Conservation (phyloP, 2,888 invertebrate genomes). For the Coelinius sp. region DNA sequence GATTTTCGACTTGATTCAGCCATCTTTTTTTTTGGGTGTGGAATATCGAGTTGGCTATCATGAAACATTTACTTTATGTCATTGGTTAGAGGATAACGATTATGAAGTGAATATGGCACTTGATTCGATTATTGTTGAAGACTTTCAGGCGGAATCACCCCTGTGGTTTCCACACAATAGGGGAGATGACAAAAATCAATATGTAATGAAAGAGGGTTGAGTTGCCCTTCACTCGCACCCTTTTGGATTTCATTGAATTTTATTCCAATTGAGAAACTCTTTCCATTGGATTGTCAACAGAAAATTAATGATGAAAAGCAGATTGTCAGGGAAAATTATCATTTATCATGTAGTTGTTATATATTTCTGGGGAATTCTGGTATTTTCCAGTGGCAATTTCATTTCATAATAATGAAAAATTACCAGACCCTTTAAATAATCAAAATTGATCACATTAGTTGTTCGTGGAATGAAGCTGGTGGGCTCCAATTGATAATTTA, state of each 20-base stretch:
- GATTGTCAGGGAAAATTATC: too few relatives aligned
- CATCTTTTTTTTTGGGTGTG: too few relatives aligned
- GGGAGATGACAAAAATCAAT: neutral
- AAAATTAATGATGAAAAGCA: too few relatives aligned
- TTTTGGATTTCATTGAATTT: slow-evolving; percentile 2
- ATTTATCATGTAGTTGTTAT: too few relatives aligned
- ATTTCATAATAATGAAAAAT: neutral
- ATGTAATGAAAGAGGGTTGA: neutral
- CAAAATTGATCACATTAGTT: neutral
- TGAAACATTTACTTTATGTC: too few relatives aligned
- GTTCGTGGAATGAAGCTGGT: neutral
- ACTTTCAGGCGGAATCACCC: neutral
- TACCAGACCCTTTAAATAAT: neutral
- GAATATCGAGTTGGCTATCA: too few relatives aligned
- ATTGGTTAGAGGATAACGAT: neutral
- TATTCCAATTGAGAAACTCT: neutral
- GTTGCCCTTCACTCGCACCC: neutral
- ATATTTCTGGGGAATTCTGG: too few relatives aligned
- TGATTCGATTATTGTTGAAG: neutral
- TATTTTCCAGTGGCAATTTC: neutral
- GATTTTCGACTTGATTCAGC: too few relatives aligned
- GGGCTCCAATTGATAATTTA: neutral
- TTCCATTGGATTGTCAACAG: too few relatives aligned
- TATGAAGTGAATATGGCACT: neutral
- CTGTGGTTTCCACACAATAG: neutral